Base-by-base conservation (phyloP, 2,888 invertebrate genomes). In the Panopea generosa region DNA sequence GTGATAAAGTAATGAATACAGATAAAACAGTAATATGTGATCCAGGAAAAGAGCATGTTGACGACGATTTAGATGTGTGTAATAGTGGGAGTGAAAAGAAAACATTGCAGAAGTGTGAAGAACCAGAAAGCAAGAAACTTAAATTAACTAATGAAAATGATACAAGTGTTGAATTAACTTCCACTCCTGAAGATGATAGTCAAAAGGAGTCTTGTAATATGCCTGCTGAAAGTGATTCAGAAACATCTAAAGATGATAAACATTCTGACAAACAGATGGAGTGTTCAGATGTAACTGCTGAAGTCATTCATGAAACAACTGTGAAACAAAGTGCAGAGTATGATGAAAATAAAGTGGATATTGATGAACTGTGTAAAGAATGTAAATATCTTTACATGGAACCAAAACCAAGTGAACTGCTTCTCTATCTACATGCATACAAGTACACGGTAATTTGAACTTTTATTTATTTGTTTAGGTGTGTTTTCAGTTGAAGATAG, bases 391-490 rank as follows among this genome's bases (percentile, higher is more conserved):
- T 96, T 75, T 98, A 97, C 94, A 94, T 96, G 82, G 98, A 99
- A 93, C 98, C 99, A 0, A 95, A 96, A 80, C 97, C 97, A 0
- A 95, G 96, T 84, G 97, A 98, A 93, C 95, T 99, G 74, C 96
- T 98, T 85, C 97, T 99, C 97, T 99, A 97, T 93, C 95, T 99
- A 52, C 99, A 99, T 93, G 98, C 98, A 33, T 87, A 92, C 1
- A 82, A 66, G 67, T 89, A 87, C 55, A 84, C 87, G 85, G 87
- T 87, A 53, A 33, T n/a, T n/a, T n/a, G n/a, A n/a, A n/a, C n/a
- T n/a, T n/a, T n/a, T n/a, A n/a, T n/a, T n/a, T n/a, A n/a, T n/a
- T n/a, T n/a, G n/a, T n/a, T n/a, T n/a, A n/a, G n/a, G n/a, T n/a
- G n/a, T n/a, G n/a, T n/a, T n/a, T n/a, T n/a, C n/a, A n/a, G n/a